Conservation (phyloP, 2,113 vertebrate genomes). For the Semnornis frantzii region DNA sequence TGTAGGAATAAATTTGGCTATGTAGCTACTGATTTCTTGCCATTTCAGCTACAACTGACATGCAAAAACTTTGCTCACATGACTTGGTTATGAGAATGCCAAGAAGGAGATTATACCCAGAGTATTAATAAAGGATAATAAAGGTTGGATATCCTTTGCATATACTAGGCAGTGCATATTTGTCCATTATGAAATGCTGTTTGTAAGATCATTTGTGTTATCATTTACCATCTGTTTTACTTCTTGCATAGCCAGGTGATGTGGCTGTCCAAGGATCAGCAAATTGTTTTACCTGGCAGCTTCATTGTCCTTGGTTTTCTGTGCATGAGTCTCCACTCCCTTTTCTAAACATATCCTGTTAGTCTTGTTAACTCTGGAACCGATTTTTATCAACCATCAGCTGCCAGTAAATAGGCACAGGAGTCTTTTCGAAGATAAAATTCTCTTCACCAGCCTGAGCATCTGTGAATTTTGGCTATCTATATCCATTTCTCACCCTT, state of each 20-base stretch:
- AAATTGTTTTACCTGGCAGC: not conserved
- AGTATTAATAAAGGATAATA: not conserved
- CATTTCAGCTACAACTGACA: not conserved
- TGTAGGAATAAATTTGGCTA: not conserved
- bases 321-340: not conserved
- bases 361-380: not conserved
- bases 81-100: not conserved
- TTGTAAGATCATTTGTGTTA: not conserved
- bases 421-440: conserved; percentile 5
- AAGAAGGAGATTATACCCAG: not conserved
- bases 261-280: not conserved
- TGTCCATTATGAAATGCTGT: not conserved
- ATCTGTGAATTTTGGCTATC: not conserved
- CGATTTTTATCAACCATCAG: not conserved
- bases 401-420: not conserved
- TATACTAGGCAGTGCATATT: not conserved
- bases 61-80: not conserved
- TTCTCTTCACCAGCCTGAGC: not conserved
- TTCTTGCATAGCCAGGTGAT: not conserved
- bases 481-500: not conserved
- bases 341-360: not conserved
- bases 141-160: not conserved
- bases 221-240: not conserved
- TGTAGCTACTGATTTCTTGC: not conserved
- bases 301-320: not conserved